Evolutionary conservation across 2,888 invertebrate species (phyloP).

Genomic region (Camponotus fellah): DNA sequence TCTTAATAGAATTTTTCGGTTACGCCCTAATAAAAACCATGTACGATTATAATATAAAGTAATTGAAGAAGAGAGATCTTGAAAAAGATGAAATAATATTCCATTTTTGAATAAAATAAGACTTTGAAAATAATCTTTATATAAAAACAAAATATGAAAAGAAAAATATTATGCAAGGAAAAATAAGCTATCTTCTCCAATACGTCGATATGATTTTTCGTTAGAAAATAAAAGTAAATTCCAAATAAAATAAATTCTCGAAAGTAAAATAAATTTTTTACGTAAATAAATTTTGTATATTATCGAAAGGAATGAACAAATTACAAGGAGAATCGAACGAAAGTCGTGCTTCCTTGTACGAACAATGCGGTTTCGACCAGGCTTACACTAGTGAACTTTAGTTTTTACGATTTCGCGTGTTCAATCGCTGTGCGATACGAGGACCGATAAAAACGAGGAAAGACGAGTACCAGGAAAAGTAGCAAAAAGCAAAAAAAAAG

Average conservation of each 20-base stretch:
- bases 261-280: neutral
- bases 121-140: neutral
- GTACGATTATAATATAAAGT: neutral
- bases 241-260: neutral
- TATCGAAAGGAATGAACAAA: constrained; percentile 10
- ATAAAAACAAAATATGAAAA: neutral
- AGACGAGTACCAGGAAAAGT: constrained; percentile 56
- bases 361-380: constrained; percentile 35
- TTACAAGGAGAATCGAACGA: constrained; percentile 19
- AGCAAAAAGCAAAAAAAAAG: constrained; percentile 35
- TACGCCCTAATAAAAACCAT: neutral
- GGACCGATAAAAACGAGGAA: constrained; percentile 66
- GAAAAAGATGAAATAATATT: neutral
- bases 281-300: neutral
- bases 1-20: neutral
- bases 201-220: neutral
- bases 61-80: neutral
- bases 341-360: constrained; percentile 57
- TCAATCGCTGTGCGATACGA: constrained; percentile 52
- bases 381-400: constrained; percentile 62
- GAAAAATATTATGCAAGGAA: neutral
- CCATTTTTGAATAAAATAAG: neutral
- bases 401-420: constrained; percentile 67
- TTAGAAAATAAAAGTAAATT: too few relatives aligned
- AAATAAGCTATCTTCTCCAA: neutral